Evolutionary conservation across 1,140 invertebrate genomes (phyloP).

Genomic region (Lysiphlebus fabarum): DNA sequence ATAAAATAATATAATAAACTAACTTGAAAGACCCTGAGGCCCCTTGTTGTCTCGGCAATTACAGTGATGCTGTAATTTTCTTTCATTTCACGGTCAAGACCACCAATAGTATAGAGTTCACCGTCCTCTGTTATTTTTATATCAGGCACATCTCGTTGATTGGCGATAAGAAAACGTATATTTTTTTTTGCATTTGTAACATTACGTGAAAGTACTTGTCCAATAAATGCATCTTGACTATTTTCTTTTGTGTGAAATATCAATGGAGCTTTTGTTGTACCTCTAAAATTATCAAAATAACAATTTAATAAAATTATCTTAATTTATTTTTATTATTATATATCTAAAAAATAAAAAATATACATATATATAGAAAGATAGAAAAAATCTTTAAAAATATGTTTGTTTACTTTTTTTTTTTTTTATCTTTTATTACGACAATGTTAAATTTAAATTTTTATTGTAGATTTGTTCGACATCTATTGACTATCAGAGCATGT

Average conservation of each 20-base stretch:
- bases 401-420: too few relatives aligned
- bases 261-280: constrained; percentile 63
- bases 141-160: constrained; percentile 74
- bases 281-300: constrained; percentile 50
- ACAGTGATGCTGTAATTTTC: constrained; percentile 74
- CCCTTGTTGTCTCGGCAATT: constrained; percentile 70
- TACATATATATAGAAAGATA: too few relatives aligned
- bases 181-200: constrained; percentile 48
- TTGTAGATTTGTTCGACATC: too few relatives aligned
- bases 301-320: neutral
- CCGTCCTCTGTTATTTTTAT: constrained; percentile 76
- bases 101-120: constrained; percentile 70
- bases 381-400: too few relatives aligned
- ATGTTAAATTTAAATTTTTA: too few relatives aligned
- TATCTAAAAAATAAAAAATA: too few relatives aligned
- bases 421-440: too few relatives aligned
- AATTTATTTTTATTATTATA: neutral
- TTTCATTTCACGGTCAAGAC: constrained; percentile 74
- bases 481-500: too few relatives aligned
- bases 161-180: constrained; percentile 70
- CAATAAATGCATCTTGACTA: constrained; percentile 69
- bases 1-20: constrained; percentile 18
- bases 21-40: constrained; percentile 70
- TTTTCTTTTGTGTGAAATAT: constrained; percentile 79
- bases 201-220: constrained; percentile 66